Evolutionary conservation across 2,113 vertebrate genomes (phyloP).

Genomic region (Falco punctatus): DNA sequence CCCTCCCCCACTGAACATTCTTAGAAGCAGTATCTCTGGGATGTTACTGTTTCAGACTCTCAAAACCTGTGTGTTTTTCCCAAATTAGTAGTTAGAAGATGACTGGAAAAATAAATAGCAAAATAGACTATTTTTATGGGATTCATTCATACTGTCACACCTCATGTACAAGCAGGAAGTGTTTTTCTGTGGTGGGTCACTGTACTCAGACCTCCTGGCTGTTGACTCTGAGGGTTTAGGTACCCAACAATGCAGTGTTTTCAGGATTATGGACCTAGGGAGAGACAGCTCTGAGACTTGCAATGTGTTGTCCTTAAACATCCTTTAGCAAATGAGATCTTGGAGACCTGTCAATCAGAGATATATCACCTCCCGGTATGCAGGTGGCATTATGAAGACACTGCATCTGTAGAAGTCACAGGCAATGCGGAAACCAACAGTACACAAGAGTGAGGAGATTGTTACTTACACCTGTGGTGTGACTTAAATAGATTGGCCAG

Average conservation of each 20-base stretch:
- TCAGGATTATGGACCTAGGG: neutral
- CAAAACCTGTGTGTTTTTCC: neutral
- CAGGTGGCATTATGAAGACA: neutral
- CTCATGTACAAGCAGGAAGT: neutral
- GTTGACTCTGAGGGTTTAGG: neutral
- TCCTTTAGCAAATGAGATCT: neutral
- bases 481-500: neutral
- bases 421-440: neutral
- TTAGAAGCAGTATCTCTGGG: neutral
- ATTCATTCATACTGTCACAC: neutral
- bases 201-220: neutral
- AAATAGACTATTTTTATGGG: neutral
- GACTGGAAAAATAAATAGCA: neutral
- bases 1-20: neutral
- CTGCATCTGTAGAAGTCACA: neutral
- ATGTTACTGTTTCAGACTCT: neutral
- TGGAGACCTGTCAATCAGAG: neutral
- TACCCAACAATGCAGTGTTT: neutral
- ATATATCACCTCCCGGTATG: neutral
- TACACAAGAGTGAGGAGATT: neutral
- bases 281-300: neutral
- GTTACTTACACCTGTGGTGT: neutral
- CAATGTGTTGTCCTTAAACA: neutral
- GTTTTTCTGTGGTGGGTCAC: neutral
- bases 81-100: neutral